Conservation (phyloP, 2,888 invertebrate species). For the Lepidonotus clava region DNA sequence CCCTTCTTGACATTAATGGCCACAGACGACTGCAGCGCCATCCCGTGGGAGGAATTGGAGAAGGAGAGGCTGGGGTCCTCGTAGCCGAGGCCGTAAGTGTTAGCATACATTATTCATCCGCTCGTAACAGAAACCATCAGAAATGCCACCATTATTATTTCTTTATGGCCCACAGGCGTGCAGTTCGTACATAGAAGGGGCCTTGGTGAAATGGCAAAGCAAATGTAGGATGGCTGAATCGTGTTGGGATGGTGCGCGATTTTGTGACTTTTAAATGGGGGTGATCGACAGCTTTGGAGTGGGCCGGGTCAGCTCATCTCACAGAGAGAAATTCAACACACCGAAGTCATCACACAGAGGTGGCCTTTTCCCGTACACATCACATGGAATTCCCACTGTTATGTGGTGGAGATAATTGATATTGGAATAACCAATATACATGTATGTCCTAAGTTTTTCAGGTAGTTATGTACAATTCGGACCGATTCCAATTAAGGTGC, state of each 20-base stretch:
- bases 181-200: background rate
- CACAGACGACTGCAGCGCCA: background rate
- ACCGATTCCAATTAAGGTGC: too few relatives aligned
- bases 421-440: too few relatives aligned
- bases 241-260: background rate
- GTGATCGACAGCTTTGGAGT: background rate
- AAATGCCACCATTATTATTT: conserved; percentile 24
- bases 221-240: background rate
- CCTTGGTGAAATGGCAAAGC: background rate
- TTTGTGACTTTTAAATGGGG: background rate
- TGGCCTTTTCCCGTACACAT: too few relatives aligned
- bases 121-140: background rate
- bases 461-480: too few relatives aligned
- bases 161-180: conserved; percentile 2
- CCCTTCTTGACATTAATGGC: background rate
- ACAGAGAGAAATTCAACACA: too few relatives aligned
- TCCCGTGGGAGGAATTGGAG: background rate
- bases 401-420: too few relatives aligned
- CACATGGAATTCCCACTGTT: too few relatives aligned
- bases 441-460: too few relatives aligned
- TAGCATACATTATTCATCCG: conserved; percentile 15
- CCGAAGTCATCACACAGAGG: too few relatives aligned
- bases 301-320: too few relatives aligned
- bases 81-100: background rate
- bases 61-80: too few relatives aligned